Base-by-base conservation (phyloP, 1,140 invertebrate genomes). In the Apis laboriosa region DNA sequence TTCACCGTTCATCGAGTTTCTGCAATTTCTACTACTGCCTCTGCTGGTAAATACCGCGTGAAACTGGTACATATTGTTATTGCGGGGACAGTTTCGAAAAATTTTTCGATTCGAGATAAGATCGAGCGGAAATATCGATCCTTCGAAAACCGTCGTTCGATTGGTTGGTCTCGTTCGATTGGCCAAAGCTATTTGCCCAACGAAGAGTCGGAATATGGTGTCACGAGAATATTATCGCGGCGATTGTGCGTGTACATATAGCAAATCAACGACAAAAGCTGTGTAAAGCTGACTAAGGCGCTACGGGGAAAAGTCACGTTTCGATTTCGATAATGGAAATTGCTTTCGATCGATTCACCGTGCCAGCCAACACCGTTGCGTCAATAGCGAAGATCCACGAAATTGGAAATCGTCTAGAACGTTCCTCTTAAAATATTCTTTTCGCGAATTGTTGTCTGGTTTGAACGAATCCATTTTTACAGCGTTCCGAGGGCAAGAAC, bases 301-400 rank as follows among this genome's bases (percentile, higher is more conserved):
- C 24, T 13, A 2, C 70, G 76, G 64, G 43, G 51, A 24, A 77
- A 83, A 86, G 84, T 86, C 84, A 86, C 84, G 84, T 76, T 63
- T 76, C 66, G 64, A 67, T 64, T 61, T 61, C 85, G 77, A 85
- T 86, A 85, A 86, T 84, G 80, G 76, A 61, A 86, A 85, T 79
- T 74, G 77, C 77, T 61, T 84, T 85, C 67, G 51, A 67, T 43
- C 64, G 61, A 64, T 64, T 49, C 56, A 4, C n/a, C 34, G 15
- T 63, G 61, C 61, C 9, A 28, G 24, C 24, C 24, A 8, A 8
- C 13, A 24, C n/a, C 28, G 28, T 63, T 1, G 12, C 9, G 53
- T 55, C 53, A 12, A 12, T 55, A 12, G 7, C 24, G 61, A 63
- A 28, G n/a, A 63, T 28, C 61, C 61, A 24, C 28, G 68, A n/a